A percentile compares a stretch with the other conserved stretches of the same genome.
Evolutionary conservation across 2,797 vertebrate genomes (phyloP).

Genomic region (Varecia variegata): DNA sequence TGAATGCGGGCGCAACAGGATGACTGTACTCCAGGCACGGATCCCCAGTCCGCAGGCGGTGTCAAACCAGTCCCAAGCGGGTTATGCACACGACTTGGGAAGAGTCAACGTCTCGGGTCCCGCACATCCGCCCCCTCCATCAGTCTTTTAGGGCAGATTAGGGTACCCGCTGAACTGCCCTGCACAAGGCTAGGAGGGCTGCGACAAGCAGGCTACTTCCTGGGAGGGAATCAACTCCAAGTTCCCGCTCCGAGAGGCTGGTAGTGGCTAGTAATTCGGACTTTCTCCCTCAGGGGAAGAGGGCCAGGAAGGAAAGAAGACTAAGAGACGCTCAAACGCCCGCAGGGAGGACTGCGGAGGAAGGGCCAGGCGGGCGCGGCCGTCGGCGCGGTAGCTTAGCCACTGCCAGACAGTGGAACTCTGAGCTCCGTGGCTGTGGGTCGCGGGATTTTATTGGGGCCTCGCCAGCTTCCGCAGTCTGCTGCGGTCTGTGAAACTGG

Average conservation of each 20-base stretch:
- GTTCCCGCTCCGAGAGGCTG: accelerated
- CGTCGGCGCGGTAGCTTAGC: no score
- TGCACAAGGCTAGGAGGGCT: neutral
- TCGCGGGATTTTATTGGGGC: neutral
- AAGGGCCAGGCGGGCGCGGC: accelerated
- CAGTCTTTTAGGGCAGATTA: neutral
- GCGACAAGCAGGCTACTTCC: neutral
- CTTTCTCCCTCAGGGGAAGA: neutral
- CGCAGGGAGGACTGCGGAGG: accelerated
- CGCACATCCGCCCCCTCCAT: neutral
- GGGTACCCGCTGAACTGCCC: neutral
- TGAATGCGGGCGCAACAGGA: accelerated
- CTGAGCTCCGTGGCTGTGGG: neutral
- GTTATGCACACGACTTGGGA: accelerated
- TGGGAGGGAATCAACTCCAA: neutral
- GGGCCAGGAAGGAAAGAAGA: neutral
- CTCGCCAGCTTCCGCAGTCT: neutral
- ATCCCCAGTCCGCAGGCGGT: neutral
- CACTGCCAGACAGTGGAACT: neutral
- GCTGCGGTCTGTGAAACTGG: neutral
- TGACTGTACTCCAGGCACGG: neutral
- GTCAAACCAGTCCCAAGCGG: neutral
- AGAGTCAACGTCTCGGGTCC: neutral
- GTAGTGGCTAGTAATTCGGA: neutral
- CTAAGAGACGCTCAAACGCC: neutral